phyloP scores from a whole-genome alignment of 2,888 invertebrate genomes.

The Drepanosiphum platanoidis region DNA sequence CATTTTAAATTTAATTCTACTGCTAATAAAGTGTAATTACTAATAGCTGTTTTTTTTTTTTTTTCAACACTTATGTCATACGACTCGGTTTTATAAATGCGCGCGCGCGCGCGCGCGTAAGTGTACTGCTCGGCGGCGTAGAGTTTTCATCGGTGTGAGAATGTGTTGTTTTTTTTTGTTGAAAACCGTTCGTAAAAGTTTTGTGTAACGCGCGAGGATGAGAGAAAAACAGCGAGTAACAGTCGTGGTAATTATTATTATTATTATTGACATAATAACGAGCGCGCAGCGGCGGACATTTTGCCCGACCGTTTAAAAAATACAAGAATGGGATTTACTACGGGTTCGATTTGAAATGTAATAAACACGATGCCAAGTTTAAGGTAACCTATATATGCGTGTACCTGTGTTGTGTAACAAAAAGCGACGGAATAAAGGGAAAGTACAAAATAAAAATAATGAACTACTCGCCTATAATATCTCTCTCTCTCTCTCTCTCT shows the following conservation, averaged over 20 bases:
- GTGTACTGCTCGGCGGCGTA: too few relatives aligned
- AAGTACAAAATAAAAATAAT: conserved; percentile 59
- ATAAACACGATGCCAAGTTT: conserved; percentile 52
- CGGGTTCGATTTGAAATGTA: conserved; percentile 13
- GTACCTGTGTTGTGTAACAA: conserved; percentile 46
- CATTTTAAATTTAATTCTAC: conserved; percentile 50
- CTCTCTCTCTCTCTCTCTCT: too few relatives aligned
- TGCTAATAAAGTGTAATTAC: conserved; percentile 47
- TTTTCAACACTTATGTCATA: conserved; percentile 35
- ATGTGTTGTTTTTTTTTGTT: neutral
- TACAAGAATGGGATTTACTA: neutral
- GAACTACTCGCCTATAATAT: too few relatives aligned
- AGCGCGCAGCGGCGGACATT: neutral
- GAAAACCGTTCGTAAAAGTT: neutral
- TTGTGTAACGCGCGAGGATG: neutral
- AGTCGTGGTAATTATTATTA: neutral
- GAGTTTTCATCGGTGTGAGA: neutral
- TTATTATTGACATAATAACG: neutral
- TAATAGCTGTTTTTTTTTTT: conserved; percentile 16
- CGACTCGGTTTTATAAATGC: conserved; percentile 9
- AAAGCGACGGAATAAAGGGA: conserved; percentile 58
- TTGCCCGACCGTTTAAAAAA: neutral
- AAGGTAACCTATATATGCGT: conserved; percentile 57
- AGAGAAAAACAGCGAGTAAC: neutral
- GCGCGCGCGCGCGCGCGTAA: neutral